Evolutionary conservation across 2,888 invertebrate species (phyloP).

Genomic region (Vanessa cardui): DNA sequence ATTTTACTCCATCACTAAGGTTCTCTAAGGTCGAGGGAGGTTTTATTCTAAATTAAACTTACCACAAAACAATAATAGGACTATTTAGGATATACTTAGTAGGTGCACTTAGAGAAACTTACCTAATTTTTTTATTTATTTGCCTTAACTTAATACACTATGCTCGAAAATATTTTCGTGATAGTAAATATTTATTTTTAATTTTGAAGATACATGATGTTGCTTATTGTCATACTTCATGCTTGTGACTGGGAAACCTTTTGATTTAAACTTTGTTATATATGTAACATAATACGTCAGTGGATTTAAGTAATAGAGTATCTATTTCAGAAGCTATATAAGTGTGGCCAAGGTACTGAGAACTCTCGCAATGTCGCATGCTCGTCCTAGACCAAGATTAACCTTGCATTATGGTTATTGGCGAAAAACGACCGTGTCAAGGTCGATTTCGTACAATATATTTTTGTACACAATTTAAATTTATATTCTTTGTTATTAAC

Average conservation of each 20-base stretch:
- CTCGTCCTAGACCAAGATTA: constrained; percentile 38
- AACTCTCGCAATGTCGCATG: constrained; percentile 25
- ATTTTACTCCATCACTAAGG: no score
- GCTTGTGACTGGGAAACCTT: constrained; percentile 38
- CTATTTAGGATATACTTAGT: not conserved
- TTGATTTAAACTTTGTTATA: constrained; percentile 34
- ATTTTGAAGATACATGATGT: constrained; percentile 24
- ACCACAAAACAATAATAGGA: no score
- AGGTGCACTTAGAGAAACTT: not conserved
- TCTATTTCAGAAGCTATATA: constrained; percentile 39
- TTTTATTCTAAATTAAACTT: no score
- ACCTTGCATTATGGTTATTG: constrained; percentile 28
- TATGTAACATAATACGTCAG: constrained; percentile 37
- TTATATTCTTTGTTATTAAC: no score
- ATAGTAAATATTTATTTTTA: not conserved
- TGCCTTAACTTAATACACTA: constrained; percentile 1
- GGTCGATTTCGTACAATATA: not conserved
- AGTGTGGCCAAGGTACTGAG: constrained; percentile 31
- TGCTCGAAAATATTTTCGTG: constrained; percentile 1
- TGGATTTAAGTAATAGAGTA: constrained; percentile 36
- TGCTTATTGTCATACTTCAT: constrained; percentile 26
- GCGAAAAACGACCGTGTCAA: constrained; percentile 7
- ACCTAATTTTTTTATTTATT: not conserved
- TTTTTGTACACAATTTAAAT: not conserved
- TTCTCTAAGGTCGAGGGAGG: no score